These are phyloP conservation scores for Drusus annulatus DNA, from an alignment of 1,140 invertebrate species.

Conservation along the genomic window DNA sequence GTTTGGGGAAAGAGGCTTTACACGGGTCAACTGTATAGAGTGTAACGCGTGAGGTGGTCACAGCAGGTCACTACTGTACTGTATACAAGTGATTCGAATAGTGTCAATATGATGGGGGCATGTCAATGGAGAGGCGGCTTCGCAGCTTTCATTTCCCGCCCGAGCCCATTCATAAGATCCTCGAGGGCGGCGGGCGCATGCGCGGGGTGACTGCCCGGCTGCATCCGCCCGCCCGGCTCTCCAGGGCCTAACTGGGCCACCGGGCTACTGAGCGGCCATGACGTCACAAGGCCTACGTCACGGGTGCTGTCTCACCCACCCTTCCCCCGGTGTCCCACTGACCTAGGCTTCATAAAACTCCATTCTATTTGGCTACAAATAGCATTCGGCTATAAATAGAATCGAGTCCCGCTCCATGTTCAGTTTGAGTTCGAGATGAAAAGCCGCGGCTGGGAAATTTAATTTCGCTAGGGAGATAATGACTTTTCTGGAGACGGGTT, in stretches of 20 bases:
- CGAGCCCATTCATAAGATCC: not conserved
- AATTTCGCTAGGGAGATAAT: no score
- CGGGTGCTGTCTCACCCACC: not conserved
- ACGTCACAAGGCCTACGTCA: slow-evolving; percentile 4
- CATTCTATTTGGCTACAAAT: not conserved
- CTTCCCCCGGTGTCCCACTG: not conserved
- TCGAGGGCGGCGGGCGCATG: not conserved
- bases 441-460: no score
- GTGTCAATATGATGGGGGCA: no score
- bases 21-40: no score
- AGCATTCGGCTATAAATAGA: slow-evolving; percentile 8
- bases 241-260: not conserved
- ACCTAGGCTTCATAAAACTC: not conserved
- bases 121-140: no score
- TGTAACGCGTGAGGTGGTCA: no score
- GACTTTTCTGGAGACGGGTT: no score
- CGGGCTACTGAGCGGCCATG: not conserved
- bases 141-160: not conserved
- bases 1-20: no score
- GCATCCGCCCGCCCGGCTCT: not conserved
- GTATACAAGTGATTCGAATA: no score
- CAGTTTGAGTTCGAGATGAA: no score
- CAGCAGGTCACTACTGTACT: no score
- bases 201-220: not conserved
- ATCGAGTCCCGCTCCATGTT: not conserved